Evolutionary conservation across 1,140 invertebrate species (phyloP).

Genomic region (Orius insidiosus): DNA sequence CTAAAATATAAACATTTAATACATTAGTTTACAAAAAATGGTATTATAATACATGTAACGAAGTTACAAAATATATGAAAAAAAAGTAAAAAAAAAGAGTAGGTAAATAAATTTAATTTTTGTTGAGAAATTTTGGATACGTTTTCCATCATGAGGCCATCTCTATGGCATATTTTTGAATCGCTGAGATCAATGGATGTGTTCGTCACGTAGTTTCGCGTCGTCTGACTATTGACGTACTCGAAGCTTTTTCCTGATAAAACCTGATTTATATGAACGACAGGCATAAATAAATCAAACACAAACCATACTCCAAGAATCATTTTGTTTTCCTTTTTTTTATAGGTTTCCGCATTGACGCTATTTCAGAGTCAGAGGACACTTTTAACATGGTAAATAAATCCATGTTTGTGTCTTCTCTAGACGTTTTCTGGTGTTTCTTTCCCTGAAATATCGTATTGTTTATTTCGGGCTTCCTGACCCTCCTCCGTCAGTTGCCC

Average conservation of each 20-base stretch:
- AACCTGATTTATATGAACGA: no score
- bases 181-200: no score
- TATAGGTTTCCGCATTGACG: constrained; percentile 1
- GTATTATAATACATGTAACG: background rate
- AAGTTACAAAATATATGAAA: background rate
- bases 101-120: no score
- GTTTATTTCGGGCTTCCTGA: constrained; percentile 13
- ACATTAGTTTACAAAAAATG: constrained; percentile 3
- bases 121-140: no score
- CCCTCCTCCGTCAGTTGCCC: constrained; percentile 8
- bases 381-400: constrained; percentile 4
- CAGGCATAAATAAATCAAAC: no score
- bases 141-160: no score
- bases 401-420: constrained; percentile 13
- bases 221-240: no score
- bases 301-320: no score
- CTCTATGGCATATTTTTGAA: no score
- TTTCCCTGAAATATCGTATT: constrained; percentile 1
- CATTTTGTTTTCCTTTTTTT: background rate
- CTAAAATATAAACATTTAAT: constrained; percentile 9
- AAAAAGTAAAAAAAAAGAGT: no score
- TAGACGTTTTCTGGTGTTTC: background rate
- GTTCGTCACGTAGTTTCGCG: no score
- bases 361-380: constrained; percentile 6
- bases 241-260: no score